Evolutionary conservation across 2,113 vertebrate genomes (phyloP).

Genomic region (Narcine bancroftii): DNA sequence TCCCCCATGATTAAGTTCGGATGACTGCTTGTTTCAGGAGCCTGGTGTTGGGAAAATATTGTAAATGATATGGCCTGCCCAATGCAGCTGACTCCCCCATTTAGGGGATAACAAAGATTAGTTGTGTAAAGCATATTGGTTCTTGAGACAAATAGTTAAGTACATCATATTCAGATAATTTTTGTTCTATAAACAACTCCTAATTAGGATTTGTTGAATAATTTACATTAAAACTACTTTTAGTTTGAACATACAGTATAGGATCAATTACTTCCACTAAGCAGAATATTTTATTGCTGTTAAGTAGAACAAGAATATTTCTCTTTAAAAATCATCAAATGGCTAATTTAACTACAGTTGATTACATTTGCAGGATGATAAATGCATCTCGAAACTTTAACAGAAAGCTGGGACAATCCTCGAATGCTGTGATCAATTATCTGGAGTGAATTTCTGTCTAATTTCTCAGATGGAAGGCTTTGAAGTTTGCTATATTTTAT

Average conservation of each 20-base stretch:
- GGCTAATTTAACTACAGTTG: background rate
- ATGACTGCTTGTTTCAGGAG: too few relatives aligned
- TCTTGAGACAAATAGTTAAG: background rate
- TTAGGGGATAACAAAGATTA: too few relatives aligned
- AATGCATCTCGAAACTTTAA: background rate
- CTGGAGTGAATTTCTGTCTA: background rate
- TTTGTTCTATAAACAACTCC: background rate
- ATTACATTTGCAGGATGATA: background rate
- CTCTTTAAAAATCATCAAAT: background rate
- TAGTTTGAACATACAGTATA: background rate
- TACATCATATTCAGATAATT: background rate
- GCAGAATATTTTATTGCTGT: conserved; percentile 6
- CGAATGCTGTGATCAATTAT: background rate
- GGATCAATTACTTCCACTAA: background rate
- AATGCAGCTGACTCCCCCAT: too few relatives aligned
- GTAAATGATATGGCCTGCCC: too few relatives aligned
- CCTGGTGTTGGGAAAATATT: too few relatives aligned
- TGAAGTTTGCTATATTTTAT: background rate
- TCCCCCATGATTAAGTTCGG: background rate
- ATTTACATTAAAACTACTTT: background rate
- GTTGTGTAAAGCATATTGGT: background rate
- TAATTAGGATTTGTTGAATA: background rate
- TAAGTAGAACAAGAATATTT: background rate
- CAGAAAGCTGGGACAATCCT: background rate
- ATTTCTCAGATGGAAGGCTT: background rate